These are phyloP conservation scores for Muntiacus muntjak DNA, from an alignment of 2,113 vertebrate genomes.

Conservation along the genomic window DNA sequence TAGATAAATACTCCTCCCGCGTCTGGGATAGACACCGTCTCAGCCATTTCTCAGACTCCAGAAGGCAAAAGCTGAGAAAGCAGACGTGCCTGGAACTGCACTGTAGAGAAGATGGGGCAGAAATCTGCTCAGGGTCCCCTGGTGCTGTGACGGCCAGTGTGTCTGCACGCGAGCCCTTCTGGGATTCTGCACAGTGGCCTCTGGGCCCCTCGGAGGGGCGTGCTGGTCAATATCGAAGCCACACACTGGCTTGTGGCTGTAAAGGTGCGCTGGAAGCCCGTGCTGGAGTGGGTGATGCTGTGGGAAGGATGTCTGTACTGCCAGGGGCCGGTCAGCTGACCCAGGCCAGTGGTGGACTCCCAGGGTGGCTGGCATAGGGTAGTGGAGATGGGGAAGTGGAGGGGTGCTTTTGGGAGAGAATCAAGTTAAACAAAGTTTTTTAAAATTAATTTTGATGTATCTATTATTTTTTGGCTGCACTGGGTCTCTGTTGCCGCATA, in stretches of 20 bases:
- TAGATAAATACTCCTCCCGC: neutral
- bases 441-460: neutral
- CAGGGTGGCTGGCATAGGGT: fast-evolving
- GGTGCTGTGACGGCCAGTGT: fast-evolving
- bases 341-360: neutral
- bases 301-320: fast-evolving
- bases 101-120: neutral
- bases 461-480: neutral
- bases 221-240: neutral
- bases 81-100: neutral
- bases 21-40: neutral
- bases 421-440: neutral
- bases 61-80: neutral
- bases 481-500: neutral
- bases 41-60: neutral
- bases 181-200: neutral
- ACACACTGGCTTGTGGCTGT: fast-evolving
- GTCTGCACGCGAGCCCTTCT: neutral
- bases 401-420: neutral
- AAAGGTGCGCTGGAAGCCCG: neutral
- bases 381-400: no score
- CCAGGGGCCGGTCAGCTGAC: neutral
- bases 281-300: fast-evolving
- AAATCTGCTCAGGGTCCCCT: neutral
- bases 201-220: neutral